These are phyloP conservation scores for Nerophis ophidion DNA, from an alignment of 2,113 vertebrate species.

Conservation along the genomic window DNA sequence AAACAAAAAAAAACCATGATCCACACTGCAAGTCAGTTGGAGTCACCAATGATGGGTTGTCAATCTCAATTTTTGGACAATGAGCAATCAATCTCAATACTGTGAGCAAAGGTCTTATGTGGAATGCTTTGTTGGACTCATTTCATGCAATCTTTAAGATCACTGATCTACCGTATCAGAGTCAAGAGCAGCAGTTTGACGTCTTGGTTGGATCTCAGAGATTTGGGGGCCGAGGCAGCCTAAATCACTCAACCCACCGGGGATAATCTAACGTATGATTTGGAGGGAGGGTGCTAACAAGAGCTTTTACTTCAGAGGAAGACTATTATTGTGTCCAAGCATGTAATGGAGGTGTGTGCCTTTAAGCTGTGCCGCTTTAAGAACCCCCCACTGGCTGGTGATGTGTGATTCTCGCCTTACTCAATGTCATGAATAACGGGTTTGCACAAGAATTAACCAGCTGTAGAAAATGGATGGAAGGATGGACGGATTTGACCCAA, in stretches of 20 bases:
- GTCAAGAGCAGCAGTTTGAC: conserved; percentile 39
- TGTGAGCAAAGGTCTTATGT: neutral
- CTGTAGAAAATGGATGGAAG: neutral
- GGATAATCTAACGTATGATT: conserved; percentile 51
- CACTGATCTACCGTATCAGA: conserved; percentile 15
- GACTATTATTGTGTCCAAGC: conserved; percentile 21
- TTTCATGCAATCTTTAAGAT: no score
- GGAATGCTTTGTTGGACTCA: neutral
- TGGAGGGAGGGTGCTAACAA: conserved; percentile 32
- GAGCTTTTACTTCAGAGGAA: conserved; percentile 34
- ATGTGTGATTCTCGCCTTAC: neutral
- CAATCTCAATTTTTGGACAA: neutral
- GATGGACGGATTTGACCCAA: no score
- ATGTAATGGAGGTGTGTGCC: conserved; percentile 14
- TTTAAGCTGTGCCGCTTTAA: neutral
- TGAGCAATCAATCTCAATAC: conserved; percentile 8
- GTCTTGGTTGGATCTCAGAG: conserved; percentile 34
- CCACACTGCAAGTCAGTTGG: conserved; percentile 17
- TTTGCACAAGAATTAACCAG: neutral
- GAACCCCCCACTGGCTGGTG: neutral
- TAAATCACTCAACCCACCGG: conserved; percentile 45
- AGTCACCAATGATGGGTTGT: conserved; percentile 22
- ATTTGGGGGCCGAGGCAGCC: conserved; percentile 26
- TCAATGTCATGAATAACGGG: neutral
- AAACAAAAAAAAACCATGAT: conserved; percentile 5